phyloP scores from a whole-genome alignment of 1,140 invertebrate species.

The Chironomus striatipennis region DNA sequence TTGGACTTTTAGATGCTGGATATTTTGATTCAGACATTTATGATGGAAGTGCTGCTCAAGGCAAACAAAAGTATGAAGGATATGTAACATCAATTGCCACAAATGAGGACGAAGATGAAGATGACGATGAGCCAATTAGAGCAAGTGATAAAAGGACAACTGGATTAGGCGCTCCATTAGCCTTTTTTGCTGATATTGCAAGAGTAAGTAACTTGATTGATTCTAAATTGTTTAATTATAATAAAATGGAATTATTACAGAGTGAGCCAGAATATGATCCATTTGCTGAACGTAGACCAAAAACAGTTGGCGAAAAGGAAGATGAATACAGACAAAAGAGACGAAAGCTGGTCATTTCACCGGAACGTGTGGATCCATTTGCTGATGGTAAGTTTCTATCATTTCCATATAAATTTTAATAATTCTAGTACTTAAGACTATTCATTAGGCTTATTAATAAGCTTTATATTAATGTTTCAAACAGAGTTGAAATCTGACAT shows the following conservation, averaged over 20 bases:
- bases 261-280: conserved; percentile 91
- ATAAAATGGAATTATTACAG: conserved; percentile 43
- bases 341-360: conserved; percentile 86
- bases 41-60: conserved; percentile 51
- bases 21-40: conserved; percentile 93
- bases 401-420: conserved; percentile 27
- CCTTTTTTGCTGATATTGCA: conserved; percentile 81
- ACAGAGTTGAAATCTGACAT: too few species aligned
- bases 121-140: conserved; percentile 71
- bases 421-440: not conserved
- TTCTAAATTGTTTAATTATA: not conserved
- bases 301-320: conserved; percentile 89
- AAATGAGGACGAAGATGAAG: conserved; percentile 82
- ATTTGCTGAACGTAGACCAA: conserved; percentile 83
- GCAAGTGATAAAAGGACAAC: conserved; percentile 48
- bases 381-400: conserved; percentile 75
- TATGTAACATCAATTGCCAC: conserved; percentile 94
- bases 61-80: conserved; percentile 78
- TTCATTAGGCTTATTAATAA: too few species aligned
- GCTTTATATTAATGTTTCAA: too few species aligned
- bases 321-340: conserved; percentile 91
- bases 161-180: conserved; percentile 79
- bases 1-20: conserved; percentile 80
- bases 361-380: conserved; percentile 93
- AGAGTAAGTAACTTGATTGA: conserved; percentile 51